These are phyloP conservation scores for Clarias platycephalus DNA, from an alignment of 2,797 vertebrate species.

Conservation along the genomic window DNA sequence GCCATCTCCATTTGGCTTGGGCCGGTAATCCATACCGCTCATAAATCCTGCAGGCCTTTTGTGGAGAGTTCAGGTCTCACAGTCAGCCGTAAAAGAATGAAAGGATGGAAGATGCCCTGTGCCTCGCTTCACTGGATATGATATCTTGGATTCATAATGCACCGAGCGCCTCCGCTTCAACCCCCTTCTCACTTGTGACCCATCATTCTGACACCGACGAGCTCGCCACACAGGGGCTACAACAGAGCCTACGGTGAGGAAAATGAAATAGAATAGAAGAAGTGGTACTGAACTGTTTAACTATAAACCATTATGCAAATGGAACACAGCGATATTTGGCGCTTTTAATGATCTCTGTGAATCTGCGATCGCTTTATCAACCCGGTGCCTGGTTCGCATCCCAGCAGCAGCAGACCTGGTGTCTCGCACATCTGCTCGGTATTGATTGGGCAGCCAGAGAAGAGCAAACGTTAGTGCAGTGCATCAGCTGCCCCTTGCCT, in stretches of 20 bases:
- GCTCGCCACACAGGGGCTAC: background rate
- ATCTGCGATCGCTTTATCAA: constrained; percentile 15
- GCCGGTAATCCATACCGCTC: constrained; percentile 39
- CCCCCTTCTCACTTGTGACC: constrained; percentile 31
- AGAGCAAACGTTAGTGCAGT: constrained; percentile 63
- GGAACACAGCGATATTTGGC: background rate
- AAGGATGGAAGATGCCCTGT: background rate
- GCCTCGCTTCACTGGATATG: constrained; percentile 33
- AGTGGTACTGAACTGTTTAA: background rate
- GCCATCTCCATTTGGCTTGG: constrained; percentile 41
- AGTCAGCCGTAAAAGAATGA: constrained; percentile 32
- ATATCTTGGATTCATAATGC: constrained; percentile 43
- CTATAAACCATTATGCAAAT: background rate
- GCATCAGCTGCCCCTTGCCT: constrained; percentile 48
- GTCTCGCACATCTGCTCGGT: constrained; percentile 28
- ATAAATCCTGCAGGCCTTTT: constrained; percentile 47
- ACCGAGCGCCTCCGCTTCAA: constrained; percentile 22
- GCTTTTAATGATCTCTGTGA: constrained; percentile 15
- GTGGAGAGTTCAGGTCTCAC: constrained; percentile 18
- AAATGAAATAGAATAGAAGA: constrained; percentile 4
- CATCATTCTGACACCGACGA: constrained; percentile 39
- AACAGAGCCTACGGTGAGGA: background rate
- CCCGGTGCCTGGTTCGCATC: background rate
- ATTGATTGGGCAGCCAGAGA: constrained; percentile 63
- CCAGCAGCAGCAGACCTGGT: background rate